phyloP scores from a whole-genome alignment of 1,140 invertebrate species.

The Bombus confusus region DNA sequence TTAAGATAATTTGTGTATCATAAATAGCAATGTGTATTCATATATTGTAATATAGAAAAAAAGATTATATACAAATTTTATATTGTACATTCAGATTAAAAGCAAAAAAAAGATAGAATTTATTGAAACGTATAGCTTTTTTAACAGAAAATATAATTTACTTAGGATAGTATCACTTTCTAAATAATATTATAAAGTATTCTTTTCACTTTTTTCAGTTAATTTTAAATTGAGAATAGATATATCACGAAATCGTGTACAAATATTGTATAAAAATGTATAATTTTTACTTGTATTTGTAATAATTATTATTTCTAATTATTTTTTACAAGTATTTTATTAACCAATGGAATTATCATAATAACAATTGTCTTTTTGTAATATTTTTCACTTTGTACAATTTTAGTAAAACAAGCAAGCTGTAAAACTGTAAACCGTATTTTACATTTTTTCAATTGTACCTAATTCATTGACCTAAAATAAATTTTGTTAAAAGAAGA shows the following conservation, averaged over 20 bases:
- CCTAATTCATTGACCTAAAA: not conserved
- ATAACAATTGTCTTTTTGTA: not conserved
- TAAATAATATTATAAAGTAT: not conserved
- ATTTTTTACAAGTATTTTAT: constrained; percentile 8
- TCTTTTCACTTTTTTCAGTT: not conserved
- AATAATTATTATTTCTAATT: constrained; percentile 35
- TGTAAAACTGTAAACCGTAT: not conserved
- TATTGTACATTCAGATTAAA: constrained; percentile 47
- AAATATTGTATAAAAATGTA: constrained; percentile 49
- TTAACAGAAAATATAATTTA: constrained; percentile 2
- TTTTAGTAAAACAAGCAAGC: constrained; percentile 23
- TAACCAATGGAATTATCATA: not conserved
- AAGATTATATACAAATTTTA: constrained; percentile 49
- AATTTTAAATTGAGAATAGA: constrained; percentile 24
- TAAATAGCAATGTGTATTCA: constrained; percentile 47
- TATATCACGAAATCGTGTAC: constrained; percentile 42
- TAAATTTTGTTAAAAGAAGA: not conserved
- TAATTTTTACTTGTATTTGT: constrained; percentile 21
- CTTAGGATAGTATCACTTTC: not conserved
- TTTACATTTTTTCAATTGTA: not conserved
- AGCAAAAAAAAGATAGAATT: not conserved
- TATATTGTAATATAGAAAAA: constrained; percentile 55
- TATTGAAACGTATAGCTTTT: constrained; percentile 21
- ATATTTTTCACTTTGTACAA: constrained; percentile 24
- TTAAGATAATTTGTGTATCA: constrained; percentile 47